Base-by-base conservation (phyloP, 2,888 invertebrate genomes). In the Gerris lacustris region DNA sequence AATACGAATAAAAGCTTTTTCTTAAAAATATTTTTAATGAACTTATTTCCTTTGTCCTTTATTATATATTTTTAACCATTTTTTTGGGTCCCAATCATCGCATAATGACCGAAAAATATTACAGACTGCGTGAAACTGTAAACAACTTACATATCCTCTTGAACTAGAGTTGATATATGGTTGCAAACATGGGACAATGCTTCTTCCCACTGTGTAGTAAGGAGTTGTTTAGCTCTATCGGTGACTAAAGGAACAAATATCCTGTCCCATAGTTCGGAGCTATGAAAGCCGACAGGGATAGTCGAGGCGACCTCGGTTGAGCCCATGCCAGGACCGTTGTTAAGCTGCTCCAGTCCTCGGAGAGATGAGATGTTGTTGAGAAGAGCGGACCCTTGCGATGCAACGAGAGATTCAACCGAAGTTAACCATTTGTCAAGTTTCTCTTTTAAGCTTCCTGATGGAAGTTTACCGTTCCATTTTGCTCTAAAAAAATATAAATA, bases 201-300 rank as follows among this genome's bases (percentile, higher is more conserved):
- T 68, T 79, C 78, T 17, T 74, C 72, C 81, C 82, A 83, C 64
- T 80, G 81, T 44, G 79, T 77, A 6, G 78, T 82, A 18, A 89
- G 85, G 69, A 90, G 84, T 5, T 83, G 82, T 76, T 86, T 85
- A 11, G 88, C 87, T 63, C 91, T 83, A 62, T 84, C 80, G n/a
- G 90, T 89, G 47, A 92, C 81, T 6, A 90, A 79, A 0, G 88
- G 73, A 44, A 71, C 72, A 67, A 73, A 75, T 15, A 75, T 63
- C 7, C 70, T 73, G 67, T 71, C 70, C 75, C 75, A 75, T 15
- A 75, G 69, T 18, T 74, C 72, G 45, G 73, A 67, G 45, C 67
- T 70, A 18, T 66, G 55, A 5, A 11, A 55, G 15, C 55, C 55
- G 15, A 55, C 55, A 55, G 55, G 55, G 11, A 55, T 11, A 4